Percentiles rank a stretch among this genome's conserved stretches.
phyloP scores from a whole-genome alignment of 2,888 invertebrate species.

The Fabriciana adippe region DNA sequence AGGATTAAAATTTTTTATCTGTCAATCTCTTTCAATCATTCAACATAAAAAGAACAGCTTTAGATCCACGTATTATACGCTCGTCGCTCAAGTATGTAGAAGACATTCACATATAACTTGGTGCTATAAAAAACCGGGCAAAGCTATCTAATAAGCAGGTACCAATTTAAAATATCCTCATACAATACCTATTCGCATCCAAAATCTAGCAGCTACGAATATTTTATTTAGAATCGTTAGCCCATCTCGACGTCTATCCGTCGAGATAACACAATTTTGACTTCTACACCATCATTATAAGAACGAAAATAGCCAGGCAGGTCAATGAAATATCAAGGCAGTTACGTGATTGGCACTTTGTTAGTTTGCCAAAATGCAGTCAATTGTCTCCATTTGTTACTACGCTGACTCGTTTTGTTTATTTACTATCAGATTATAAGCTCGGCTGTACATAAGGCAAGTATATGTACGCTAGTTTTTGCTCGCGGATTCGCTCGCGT shows the following conservation, averaged over 20 bases:
- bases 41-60: too few species aligned
- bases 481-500: neutral
- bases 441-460: neutral
- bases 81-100: too few species aligned
- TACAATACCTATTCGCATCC: neutral
- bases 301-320: slow-evolving; percentile 25
- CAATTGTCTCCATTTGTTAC: slow-evolving; percentile 31
- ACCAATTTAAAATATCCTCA: neutral
- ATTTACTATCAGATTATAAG: slow-evolving; percentile 30
- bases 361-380: slow-evolving; percentile 31
- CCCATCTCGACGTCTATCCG: neutral
- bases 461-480: neutral
- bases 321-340: slow-evolving; percentile 27
- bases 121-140: too few species aligned
- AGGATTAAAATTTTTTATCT: too few species aligned
- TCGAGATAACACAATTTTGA: slow-evolving; percentile 1
- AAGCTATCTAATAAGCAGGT: neutral
- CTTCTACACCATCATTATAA: neutral
- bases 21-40: too few species aligned
- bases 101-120: too few species aligned
- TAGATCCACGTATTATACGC: too few species aligned
- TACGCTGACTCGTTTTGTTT: slow-evolving; percentile 34
- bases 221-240: slow-evolving; percentile 14
- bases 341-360: slow-evolving; percentile 31
- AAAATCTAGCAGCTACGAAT: slow-evolving; percentile 5